phyloP scores from a whole-genome alignment of 2,797 vertebrate species.

The Diglossa cyanea region DNA sequence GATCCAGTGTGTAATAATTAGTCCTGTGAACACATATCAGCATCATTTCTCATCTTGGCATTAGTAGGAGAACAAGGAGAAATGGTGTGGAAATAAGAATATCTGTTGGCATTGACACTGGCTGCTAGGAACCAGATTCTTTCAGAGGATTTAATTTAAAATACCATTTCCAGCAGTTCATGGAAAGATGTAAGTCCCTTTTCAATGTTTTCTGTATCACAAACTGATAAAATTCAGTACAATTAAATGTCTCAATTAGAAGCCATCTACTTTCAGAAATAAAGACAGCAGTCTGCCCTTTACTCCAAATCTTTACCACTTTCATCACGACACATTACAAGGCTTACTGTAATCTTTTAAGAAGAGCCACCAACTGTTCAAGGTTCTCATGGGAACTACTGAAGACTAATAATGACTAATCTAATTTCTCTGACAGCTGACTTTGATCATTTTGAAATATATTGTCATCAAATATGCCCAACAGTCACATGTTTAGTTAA shows the following conservation, averaged over 20 bases:
- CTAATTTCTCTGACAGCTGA: slow-evolving; percentile 44
- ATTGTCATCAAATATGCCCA: slow-evolving; percentile 19
- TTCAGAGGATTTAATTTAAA: slow-evolving; percentile 2
- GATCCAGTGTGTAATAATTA: neutral
- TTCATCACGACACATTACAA: slow-evolving; percentile 34
- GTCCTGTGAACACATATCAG: neutral
- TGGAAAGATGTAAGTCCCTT: neutral
- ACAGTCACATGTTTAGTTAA: neutral
- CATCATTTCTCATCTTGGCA: neutral
- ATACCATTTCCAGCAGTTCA: neutral
- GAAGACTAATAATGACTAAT: slow-evolving; percentile 30
- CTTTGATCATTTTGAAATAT: slow-evolving; percentile 52
- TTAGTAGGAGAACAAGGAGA: neutral
- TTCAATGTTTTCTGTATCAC: neutral
- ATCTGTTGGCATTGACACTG: neutral
- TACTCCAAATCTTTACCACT: neutral
- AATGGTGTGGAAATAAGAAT: slow-evolving; percentile 1
- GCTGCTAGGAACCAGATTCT: neutral
- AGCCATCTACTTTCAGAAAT: neutral
- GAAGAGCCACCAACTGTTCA: slow-evolving; percentile 23
- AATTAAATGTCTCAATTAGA: slow-evolving; percentile 8
- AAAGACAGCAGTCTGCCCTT: neutral
- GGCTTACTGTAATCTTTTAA: slow-evolving; percentile 56
- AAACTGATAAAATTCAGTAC: neutral
- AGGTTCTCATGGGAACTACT: slow-evolving; percentile 56